phyloP scores from a whole-genome alignment of 2,797 vertebrate species.

The Percopsis omiscomaycus region DNA sequence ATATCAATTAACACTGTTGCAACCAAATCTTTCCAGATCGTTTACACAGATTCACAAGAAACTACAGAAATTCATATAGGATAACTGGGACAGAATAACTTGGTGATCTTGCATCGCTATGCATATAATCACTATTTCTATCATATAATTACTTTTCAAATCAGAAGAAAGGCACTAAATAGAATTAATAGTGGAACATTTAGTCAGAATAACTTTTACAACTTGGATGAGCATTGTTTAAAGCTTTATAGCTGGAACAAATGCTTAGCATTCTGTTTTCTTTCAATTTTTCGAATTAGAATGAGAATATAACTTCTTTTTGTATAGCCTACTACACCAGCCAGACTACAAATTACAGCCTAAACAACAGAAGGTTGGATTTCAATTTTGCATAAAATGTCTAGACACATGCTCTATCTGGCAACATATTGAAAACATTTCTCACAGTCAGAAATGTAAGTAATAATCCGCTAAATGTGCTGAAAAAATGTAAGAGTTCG shows the following conservation, averaged over 20 bases:
- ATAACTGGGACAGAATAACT: slow-evolving; percentile 1
- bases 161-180: slow-evolving; percentile 13
- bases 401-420: slow-evolving; percentile 16
- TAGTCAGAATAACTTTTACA: slow-evolving; percentile 38
- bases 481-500: slow-evolving; percentile 14
- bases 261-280: background rate
- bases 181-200: slow-evolving; percentile 30
- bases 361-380: slow-evolving; percentile 28
- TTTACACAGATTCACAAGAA: slow-evolving; percentile 19
- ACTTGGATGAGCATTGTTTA: slow-evolving; percentile 23
- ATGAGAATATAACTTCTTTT: slow-evolving; percentile 30
- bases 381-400: slow-evolving; percentile 34
- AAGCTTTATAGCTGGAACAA: slow-evolving; percentile 30
- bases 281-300: slow-evolving; percentile 28
- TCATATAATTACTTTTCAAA: slow-evolving; percentile 31
- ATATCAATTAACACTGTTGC: slow-evolving; percentile 9
- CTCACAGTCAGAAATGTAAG: too few relatives aligned
- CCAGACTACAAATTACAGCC: slow-evolving; percentile 21
- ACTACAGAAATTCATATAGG: background rate
- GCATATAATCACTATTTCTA: slow-evolving; percentile 18
- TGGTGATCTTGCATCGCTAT: slow-evolving; percentile 10
- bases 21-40: slow-evolving; percentile 11
- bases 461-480: background rate
- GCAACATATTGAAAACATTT: background rate
- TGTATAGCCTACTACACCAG: slow-evolving; percentile 25